Evolutionary conservation across 2,888 invertebrate genomes (phyloP).

Genomic region (Homarus gammarus): DNA sequence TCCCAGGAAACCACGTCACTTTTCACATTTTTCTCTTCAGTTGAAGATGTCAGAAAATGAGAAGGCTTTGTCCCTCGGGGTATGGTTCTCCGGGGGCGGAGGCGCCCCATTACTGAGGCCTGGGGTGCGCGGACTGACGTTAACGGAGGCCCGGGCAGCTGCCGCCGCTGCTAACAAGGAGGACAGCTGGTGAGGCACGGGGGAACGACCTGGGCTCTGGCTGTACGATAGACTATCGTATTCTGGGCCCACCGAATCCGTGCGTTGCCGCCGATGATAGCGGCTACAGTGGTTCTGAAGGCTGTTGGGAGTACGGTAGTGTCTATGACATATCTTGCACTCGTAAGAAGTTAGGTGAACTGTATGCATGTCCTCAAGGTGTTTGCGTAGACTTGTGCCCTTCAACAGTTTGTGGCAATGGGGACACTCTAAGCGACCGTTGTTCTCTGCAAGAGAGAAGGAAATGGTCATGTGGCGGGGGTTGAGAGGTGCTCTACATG

Average conservation of each 20-base stretch:
- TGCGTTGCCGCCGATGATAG: conserved; percentile 87
- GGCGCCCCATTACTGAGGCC: conserved; percentile 53
- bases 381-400: conserved; percentile 73
- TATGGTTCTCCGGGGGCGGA: conserved; percentile 24
- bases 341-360: conserved; percentile 74
- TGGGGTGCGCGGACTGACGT: conserved; percentile 40
- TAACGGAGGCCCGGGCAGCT: conserved; percentile 28
- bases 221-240: neutral
- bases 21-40: conserved; percentile 33
- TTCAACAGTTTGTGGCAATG: conserved; percentile 74
- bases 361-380: conserved; percentile 76
- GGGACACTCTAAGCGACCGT: conserved; percentile 70
- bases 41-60: conserved; percentile 63
- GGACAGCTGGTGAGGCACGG: conserved; percentile 29
- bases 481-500: conserved; percentile 57
- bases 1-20: neutral
- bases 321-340: conserved; percentile 85
- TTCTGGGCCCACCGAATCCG: conserved; percentile 1
- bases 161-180: conserved; percentile 49
- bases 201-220: conserved; percentile 8
- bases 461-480: conserved; percentile 65
- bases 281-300: conserved; percentile 95
- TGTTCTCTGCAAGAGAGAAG: conserved; percentile 70
- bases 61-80: conserved; percentile 45
- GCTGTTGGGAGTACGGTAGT: conserved; percentile 94